Evolutionary conservation across 2,888 invertebrate species (phyloP), one percentile per base, ranked within the genome.

Genomic region (Dinocampus coccinellae): DNA sequence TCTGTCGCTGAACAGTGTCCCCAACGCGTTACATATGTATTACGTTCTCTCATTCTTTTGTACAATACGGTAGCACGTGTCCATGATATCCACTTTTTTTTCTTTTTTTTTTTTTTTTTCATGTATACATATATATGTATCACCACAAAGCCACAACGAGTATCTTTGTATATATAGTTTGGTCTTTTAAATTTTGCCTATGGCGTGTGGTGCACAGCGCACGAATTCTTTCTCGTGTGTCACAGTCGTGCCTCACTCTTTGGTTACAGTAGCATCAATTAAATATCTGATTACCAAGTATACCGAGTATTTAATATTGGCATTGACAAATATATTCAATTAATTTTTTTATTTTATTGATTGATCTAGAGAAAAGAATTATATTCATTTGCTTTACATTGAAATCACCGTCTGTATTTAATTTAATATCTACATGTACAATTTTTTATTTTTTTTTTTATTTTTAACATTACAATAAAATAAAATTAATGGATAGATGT

Each of bases 261-360:
- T 64, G 11, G 33, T 53, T 29, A 52, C 52, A 64, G 76, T 70
- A 76, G 78, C 83, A 85, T 85, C 84, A 85, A 84, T 85, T 85
- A 83, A 82, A 85, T 84, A 83, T 82, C 80, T 82, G 81, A 84
- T 85, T 85, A 85, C 84, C 79, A 75, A 79, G 77, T 78, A 42
- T 26, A 42, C 80, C 78, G 26, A 24, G 55, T 10, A 55, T 80
- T 79, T 81, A 76, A 77, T 16, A 47, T 24, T 63, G 33, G 33
- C 77, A 79, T 70, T 71, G 22, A 33, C 47, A 65, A 42, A 57
- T 24, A 34, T 68, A 57, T 63, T 24, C 42, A 65, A n/a, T n/a
- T n/a, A n/a, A n/a, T n/a, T n/a, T n/a, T n/a, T 67, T 55, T 34
- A 71, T 71, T 62, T 57, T 26, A 16, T 34, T 36, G 66, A 24